Base-by-base conservation (phyloP, 2,113 vertebrate species). In the Herpetotheres cachinnans region DNA sequence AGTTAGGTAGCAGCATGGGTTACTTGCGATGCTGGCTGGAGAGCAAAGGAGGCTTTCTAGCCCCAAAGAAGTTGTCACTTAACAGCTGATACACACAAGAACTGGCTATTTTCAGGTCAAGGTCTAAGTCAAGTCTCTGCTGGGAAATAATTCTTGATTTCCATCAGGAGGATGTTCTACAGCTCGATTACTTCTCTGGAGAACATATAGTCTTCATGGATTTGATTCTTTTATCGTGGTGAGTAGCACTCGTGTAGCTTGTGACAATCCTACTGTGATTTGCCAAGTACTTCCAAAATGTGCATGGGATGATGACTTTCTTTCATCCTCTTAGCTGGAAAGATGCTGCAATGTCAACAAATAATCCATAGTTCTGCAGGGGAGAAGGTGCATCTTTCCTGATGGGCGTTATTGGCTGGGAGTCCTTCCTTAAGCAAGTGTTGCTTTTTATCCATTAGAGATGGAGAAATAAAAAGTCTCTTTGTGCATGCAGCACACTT, bases 191-290 rank as follows among this genome's bases (percentile, higher is more conserved):
- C 8, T 32, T 27, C 36, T 62, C 47, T 71, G 56, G 25, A 63
- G 54, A 85, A 22, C 32, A 4, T 5, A 2, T 0, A 3, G 5
- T 6, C 26, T 6, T 27, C 59, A 22, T 38, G 69, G 77, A 1
- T n/a, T 34, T 40, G 52, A 16, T 19, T 47, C 24, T 42, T 30
- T 3, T 11, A 47, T 20, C 34, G 2, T 11, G 14, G 47, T 0
- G 38, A 72, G 47, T 42, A 86, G 59, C 4, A 0, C 9, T 52
- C 34, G 7, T 15, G 40, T 36, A 44, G 83, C 71, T 16, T 46
- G 16, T 79, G 66, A 2, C 20, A 52, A 3, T 40, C 16, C 58
- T n/a, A 32, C 22, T 14, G 4, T 30, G 49, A 10, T n/a, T 55
- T 46, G 18, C 29, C 38, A 40, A 38, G 59, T 2, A 2, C 25